phyloP scores from a whole-genome alignment of 2,888 invertebrate species.

The Ctenicera cuprea region DNA sequence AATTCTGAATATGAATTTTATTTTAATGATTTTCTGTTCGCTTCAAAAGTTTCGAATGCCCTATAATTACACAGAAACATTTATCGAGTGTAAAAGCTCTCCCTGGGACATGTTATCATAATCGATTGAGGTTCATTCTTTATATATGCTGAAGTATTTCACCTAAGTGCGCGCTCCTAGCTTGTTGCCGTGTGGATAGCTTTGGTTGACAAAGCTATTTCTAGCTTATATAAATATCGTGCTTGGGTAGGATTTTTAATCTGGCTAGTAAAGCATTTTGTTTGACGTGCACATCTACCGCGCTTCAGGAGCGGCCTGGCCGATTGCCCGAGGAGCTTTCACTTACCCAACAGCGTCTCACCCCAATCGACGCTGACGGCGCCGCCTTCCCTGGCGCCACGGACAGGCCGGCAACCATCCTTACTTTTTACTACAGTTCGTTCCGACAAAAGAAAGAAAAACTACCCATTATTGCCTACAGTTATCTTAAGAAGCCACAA shows the following conservation, averaged over 20 bases:
- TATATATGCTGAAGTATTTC: constrained; percentile 26
- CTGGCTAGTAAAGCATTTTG: constrained; percentile 58
- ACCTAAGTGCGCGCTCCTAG: constrained; percentile 28
- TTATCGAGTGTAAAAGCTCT: constrained; percentile 21
- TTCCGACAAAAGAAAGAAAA: constrained; percentile 71
- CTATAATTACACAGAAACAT: neutral
- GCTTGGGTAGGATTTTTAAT: constrained; percentile 64
- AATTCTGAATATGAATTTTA: too few species aligned
- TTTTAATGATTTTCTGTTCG: too few species aligned
- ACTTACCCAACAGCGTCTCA: constrained; percentile 61
- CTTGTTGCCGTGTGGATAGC: constrained; percentile 23
- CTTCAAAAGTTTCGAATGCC: too few species aligned
- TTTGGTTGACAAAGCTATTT: constrained; percentile 61
- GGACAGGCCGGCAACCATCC: constrained; percentile 68
- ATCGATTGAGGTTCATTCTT: constrained; percentile 34
- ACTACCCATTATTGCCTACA: constrained; percentile 73
- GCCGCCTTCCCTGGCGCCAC: constrained; percentile 69
- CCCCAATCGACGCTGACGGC: constrained; percentile 65
- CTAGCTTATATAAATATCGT: constrained; percentile 62
- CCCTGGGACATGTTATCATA: constrained; percentile 28
- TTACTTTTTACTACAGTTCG: constrained; percentile 71
- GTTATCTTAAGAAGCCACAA: constrained; percentile 73
- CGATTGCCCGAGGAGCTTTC: constrained; percentile 69
- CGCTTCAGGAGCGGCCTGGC: constrained; percentile 64
- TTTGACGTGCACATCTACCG: constrained; percentile 58